These are phyloP conservation scores for Acanthurus lineatus DNA, from an alignment of 2,797 vertebrate species.

Conservation along the genomic window DNA sequence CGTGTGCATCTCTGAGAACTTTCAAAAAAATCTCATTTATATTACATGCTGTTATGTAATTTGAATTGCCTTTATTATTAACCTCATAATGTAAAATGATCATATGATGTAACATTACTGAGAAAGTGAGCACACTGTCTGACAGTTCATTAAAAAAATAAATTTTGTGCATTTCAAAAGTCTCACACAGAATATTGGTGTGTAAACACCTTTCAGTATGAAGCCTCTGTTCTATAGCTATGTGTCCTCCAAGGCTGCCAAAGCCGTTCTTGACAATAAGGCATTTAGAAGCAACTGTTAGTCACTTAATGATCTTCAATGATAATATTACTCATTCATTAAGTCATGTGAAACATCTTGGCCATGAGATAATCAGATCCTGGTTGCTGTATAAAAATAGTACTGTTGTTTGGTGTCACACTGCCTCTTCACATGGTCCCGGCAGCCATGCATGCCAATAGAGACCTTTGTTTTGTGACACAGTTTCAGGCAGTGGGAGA, in stretches of 20 bases:
- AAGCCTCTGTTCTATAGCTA: not conserved
- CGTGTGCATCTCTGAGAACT: not conserved
- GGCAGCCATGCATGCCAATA: conserved; percentile 69
- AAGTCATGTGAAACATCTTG: conserved; percentile 74
- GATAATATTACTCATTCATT: conserved; percentile 59
- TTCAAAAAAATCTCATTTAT: not conserved
- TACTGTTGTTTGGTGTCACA: conserved; percentile 77
- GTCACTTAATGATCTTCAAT: conserved; percentile 32
- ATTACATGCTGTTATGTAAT: conserved; percentile 10
- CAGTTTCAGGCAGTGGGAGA: conserved; percentile 79
- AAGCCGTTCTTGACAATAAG: conserved; percentile 13
- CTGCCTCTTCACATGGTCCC: conserved; percentile 72
- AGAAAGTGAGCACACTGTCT: not conserved
- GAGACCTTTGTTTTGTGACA: conserved; percentile 85
- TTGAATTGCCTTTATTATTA: not conserved
- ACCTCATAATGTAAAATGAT: not conserved
- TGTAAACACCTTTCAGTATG: not conserved
- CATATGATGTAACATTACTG: not conserved
- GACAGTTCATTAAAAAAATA: not conserved
- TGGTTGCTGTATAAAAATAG: conserved; percentile 74
- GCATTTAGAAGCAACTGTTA: conserved; percentile 21
- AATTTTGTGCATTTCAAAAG: not conserved
- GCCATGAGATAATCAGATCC: conserved; percentile 66
- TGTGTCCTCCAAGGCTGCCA: not conserved
- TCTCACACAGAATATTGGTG: too few species aligned